Evolutionary conservation across 2,113 vertebrate species (phyloP), one percentile per base, ranked within the genome.

Genomic region (Elephas maximus): DNA sequence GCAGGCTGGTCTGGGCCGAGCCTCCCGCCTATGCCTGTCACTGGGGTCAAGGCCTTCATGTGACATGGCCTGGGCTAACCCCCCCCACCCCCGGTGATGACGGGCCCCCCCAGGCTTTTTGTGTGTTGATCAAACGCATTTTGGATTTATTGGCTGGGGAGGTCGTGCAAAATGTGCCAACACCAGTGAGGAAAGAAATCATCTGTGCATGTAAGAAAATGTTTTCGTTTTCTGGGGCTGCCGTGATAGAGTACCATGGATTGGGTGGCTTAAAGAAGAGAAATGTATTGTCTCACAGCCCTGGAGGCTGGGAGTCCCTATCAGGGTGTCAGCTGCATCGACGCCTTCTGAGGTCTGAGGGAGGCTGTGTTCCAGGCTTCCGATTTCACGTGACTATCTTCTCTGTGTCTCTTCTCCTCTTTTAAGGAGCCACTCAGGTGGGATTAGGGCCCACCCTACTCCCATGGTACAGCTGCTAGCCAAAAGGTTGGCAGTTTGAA

Each of bases 151-250:
- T 4, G 8, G 51, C 33, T 17, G 76, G 65, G 93, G 62, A 48
- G 81, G 33, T 21, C 4, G 0, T 1, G 63, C 44, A 15, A 17
- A 11, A 21, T 26, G 20, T n/a, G 24, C 20, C 23, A 4, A 0
- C 41, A 7, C 63, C 60, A 20, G 45, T 8, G 37, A 4, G 0
- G 18, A n/a, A 18, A 81, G 73, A 17, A n/a, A 8, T 15, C 0
- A 3, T 5, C 3, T 0, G 5, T 1, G 24, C 1, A 0, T 6
- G 1, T 1, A 0, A 33, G 65, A 69, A 11, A 67, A 11, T 8
- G 63, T 15, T 67, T 28, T 28, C 26, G 1, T 28, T 28, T 67
- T 8, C 63, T 67, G 63, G 53, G 53, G 53, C 53, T 57, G 53
- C 53, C 11, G 12, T 57, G 15, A 57, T 4, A 57, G 53, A 57